These are phyloP conservation scores for Ranitomeya variabilis DNA, from an alignment of 2,113 vertebrate species.

Conservation along the genomic window DNA sequence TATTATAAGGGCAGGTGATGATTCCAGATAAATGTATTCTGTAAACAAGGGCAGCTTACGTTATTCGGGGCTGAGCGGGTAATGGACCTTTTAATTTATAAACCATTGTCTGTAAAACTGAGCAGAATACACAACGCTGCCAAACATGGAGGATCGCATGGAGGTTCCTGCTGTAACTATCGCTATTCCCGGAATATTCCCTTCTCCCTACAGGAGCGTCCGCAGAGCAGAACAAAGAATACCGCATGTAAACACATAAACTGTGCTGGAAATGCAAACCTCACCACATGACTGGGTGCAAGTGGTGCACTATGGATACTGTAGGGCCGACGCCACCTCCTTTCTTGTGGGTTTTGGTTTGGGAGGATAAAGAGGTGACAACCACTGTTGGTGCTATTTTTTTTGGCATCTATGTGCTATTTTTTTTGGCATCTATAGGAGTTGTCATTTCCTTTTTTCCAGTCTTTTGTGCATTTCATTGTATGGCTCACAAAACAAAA, in stretches of 20 bases:
- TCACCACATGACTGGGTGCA: neutral
- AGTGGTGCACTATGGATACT: too few species aligned
- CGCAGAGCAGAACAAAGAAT: neutral
- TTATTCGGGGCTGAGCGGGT: neutral
- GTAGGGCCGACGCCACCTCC: neutral
- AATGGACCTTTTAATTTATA: slow-evolving; percentile 1
- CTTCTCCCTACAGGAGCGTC: neutral
- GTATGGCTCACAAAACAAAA: too few species aligned
- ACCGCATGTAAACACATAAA: neutral
- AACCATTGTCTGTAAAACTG: slow-evolving; percentile 17
- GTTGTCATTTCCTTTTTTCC: neutral
- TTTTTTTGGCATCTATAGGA: neutral
- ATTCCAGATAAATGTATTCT: neutral
- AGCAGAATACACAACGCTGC: neutral
- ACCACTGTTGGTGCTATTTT: neutral
- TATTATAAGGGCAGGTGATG: too few species aligned
- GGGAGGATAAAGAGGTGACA: neutral
- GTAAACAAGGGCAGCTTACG: neutral
- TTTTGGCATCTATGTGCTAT: too few species aligned
- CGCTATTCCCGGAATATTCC: slow-evolving; percentile 9
- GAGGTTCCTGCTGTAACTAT: neutral
- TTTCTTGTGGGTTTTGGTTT: neutral
- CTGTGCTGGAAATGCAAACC: neutral
- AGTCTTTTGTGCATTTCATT: neutral
- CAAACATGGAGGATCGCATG: neutral